phyloP scores from a whole-genome alignment of 1,140 invertebrate genomes.

The Steinernema khuongi region DNA sequence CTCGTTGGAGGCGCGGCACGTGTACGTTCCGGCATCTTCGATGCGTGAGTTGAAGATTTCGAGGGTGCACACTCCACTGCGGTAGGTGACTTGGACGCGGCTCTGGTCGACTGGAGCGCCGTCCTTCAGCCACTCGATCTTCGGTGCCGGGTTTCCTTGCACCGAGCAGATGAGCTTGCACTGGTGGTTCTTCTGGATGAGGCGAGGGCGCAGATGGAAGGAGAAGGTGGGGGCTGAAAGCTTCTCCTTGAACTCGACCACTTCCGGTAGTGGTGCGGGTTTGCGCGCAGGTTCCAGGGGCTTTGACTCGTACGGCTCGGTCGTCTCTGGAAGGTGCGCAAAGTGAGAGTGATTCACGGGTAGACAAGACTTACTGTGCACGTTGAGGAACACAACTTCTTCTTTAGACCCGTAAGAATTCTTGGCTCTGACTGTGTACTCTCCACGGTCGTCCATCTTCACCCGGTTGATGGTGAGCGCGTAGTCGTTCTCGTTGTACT shows the following conservation, averaged over 20 bases:
- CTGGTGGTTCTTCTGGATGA: slow-evolving; percentile 74
- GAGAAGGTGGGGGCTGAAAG: slow-evolving; percentile 78
- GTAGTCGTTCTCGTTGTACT: slow-evolving; percentile 89
- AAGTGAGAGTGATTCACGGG: neutral
- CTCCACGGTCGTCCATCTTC: slow-evolving; percentile 87
- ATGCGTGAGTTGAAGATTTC: slow-evolving; percentile 90
- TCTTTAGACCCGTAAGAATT: slow-evolving; percentile 94
- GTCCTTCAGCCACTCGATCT: slow-evolving; percentile 88
- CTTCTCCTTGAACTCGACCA: slow-evolving; percentile 45
- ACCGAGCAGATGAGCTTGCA: slow-evolving; percentile 95
- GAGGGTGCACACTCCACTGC: slow-evolving; percentile 87
- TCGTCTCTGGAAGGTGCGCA: slow-evolving; percentile 13
- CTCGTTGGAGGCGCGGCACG: slow-evolving; percentile 80
- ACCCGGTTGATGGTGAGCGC: slow-evolving; percentile 93
- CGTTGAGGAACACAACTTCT: slow-evolving; percentile 92
- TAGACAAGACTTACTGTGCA: slow-evolving; percentile 72
- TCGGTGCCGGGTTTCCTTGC: slow-evolving; percentile 83
- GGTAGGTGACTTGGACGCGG: slow-evolving; percentile 79
- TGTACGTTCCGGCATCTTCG: slow-evolving; percentile 90
- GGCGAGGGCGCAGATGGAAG: slow-evolving; percentile 89
- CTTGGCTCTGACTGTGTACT: slow-evolving; percentile 91
- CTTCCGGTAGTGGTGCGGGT: slow-evolving; percentile 26
- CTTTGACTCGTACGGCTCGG: slow-evolving; percentile 22
- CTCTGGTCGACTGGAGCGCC: slow-evolving; percentile 79
- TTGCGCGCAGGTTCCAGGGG: neutral